Evolutionary conservation across 2,888 invertebrate species (phyloP).

Genomic region (Diaphora mendica): DNA sequence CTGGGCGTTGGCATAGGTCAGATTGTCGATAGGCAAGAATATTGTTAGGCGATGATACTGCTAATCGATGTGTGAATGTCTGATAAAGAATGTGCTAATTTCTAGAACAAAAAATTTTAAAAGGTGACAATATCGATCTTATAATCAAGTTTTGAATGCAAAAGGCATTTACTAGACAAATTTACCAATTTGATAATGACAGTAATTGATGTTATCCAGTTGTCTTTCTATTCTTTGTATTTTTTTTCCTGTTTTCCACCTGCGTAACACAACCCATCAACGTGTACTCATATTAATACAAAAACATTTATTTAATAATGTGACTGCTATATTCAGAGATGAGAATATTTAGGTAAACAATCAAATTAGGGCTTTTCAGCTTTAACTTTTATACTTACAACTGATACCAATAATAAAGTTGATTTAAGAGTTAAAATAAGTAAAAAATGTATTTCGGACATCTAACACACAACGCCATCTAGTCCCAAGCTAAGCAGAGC

Average conservation of each 20-base stretch:
- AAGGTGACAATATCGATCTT: background rate
- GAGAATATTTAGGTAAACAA: too few species aligned
- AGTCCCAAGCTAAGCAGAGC: too few species aligned
- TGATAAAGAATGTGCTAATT: background rate
- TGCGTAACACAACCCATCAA: background rate
- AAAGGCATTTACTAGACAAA: background rate
- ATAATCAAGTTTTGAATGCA: background rate
- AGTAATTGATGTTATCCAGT: background rate
- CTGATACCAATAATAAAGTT: too few species aligned
- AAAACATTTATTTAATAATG: too few species aligned
- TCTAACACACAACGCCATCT: too few species aligned
- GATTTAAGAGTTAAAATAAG: too few species aligned
- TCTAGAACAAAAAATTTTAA: background rate
- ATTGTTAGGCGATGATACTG: conserved; percentile 16
- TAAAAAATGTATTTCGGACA: too few species aligned
- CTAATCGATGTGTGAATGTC: conserved; percentile 23
- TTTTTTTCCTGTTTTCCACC: background rate
- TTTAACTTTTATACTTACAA: too few species aligned
- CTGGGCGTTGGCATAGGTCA: conserved; percentile 56
- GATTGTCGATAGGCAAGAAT: conserved; percentile 30
- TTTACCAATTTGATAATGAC: background rate
- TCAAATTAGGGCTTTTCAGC: too few species aligned
- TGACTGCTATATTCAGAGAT: too few species aligned
- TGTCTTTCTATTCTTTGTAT: background rate
- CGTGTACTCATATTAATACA: too few species aligned